Evolutionary conservation across 2,888 invertebrate species (phyloP).

Genomic region (Pomacea canaliculata): DNA sequence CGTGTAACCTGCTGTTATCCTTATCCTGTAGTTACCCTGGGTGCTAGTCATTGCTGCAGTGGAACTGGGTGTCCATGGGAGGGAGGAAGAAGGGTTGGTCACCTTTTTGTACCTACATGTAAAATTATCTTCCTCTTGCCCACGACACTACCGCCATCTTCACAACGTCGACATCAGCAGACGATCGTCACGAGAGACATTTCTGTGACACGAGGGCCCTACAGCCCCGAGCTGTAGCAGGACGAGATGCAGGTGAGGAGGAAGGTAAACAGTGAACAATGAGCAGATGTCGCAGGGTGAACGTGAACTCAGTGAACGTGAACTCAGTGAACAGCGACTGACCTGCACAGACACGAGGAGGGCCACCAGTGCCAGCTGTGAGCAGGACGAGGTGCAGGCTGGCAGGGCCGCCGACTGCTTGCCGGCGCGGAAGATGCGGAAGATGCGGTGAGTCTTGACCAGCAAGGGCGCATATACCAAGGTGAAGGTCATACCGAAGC

Average conservation of each 20-base stretch:
- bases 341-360: conserved; percentile 55
- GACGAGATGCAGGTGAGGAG: not conserved
- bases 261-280: not conserved
- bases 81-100: no score
- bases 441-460: conserved; percentile 63
- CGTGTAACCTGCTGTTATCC: no score
- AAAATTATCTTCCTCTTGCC: no score
- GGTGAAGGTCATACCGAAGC: conserved; percentile 62
- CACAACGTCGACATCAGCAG: not conserved
- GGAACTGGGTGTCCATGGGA: not conserved
- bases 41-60: no score
- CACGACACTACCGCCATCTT: not conserved
- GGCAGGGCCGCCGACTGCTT: conserved; percentile 50
- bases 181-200: no score
- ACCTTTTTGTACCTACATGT: no score
- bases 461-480: conserved; percentile 61
- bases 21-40: no score
- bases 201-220: no score
- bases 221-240: no score
- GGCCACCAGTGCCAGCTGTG: conserved; percentile 53
- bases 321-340: conserved; percentile 16
- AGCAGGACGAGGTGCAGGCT: conserved; percentile 51
- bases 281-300: not conserved
- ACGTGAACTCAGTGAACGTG: not conserved
- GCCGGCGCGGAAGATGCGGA: conserved; percentile 59